These are phyloP conservation scores for Brachyistius frenatus DNA, from an alignment of 2,113 vertebrate genomes.

Conservation along the genomic window DNA sequence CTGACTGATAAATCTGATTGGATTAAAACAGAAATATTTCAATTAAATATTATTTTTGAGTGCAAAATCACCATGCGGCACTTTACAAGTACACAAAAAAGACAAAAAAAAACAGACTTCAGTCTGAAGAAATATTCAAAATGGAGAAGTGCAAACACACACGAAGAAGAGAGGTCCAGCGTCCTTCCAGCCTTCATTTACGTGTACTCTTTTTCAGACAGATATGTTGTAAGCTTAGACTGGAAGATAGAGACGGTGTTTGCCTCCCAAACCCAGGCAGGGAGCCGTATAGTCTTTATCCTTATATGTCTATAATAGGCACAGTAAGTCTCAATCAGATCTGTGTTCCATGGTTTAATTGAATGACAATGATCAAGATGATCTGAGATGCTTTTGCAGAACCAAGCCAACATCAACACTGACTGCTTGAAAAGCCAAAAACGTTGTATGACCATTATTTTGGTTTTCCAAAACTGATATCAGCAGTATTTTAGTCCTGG, in stretches of 20 bases:
- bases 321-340: background rate
- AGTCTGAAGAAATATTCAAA: no score
- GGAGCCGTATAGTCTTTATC: background rate
- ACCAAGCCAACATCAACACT: constrained; percentile 44
- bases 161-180: no score
- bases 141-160: no score
- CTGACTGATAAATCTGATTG: constrained; percentile 6
- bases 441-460: constrained; percentile 39
- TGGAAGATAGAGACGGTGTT: no score
- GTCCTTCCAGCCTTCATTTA: no score
- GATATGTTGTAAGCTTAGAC: no score
- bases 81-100: no score
- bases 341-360: background rate
- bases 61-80: no score
- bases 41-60: no score
- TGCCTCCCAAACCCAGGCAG: no score
- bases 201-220: no score
- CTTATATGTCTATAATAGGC: constrained; percentile 2
- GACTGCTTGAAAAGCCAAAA: constrained; percentile 29
- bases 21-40: constrained; percentile 17
- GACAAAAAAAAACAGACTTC: no score
- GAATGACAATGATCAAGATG: constrained; percentile 46
- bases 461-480: constrained; percentile 49
- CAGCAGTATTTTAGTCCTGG: constrained; percentile 55
- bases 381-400: constrained; percentile 30